Conservation (phyloP, 1,140 invertebrate species). For the Neodiprion virginianus region DNA sequence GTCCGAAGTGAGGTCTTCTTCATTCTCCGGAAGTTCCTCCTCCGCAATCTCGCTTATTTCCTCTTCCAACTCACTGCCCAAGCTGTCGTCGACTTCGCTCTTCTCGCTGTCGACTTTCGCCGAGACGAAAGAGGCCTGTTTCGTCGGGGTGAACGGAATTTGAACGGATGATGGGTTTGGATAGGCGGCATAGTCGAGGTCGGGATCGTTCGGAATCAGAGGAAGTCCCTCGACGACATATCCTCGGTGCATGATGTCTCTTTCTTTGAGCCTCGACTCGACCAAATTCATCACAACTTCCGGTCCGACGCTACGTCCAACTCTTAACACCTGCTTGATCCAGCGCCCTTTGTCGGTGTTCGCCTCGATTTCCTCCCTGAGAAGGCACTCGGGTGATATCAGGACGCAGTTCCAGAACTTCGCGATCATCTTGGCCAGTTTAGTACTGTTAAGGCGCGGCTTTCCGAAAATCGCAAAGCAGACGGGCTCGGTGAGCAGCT, state of each 20-base stretch:
- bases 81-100: background rate
- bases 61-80: background rate
- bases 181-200: slow-evolving; percentile 32
- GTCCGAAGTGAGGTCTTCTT: background rate
- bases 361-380: slow-evolving; percentile 63
- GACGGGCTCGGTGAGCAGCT: slow-evolving; percentile 60
- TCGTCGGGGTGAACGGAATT: background rate
- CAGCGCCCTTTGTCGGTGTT: slow-evolving; percentile 58
- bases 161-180: background rate
- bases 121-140: background rate
- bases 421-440: slow-evolving; percentile 62
- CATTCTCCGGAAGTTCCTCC: background rate
- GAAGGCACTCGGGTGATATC: slow-evolving; percentile 62
- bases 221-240: slow-evolving; percentile 68
- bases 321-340: slow-evolving; percentile 63
- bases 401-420: slow-evolving; percentile 64
- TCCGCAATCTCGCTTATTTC: background rate
- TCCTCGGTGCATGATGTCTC: slow-evolving; percentile 63
- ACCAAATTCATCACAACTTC: slow-evolving; percentile 60
- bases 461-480: slow-evolving; percentile 66
- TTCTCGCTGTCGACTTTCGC: background rate
- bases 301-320: slow-evolving; percentile 56
- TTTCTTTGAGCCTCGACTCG: slow-evolving; percentile 56
- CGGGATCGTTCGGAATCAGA: slow-evolving; percentile 57
- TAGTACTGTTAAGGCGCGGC: slow-evolving; percentile 59